A percentile compares a stretch with the other conserved stretches of the same genome.
Conservation (phyloP, 64 coral and sea anemone species). For the Stylophora pistillata region DNA sequence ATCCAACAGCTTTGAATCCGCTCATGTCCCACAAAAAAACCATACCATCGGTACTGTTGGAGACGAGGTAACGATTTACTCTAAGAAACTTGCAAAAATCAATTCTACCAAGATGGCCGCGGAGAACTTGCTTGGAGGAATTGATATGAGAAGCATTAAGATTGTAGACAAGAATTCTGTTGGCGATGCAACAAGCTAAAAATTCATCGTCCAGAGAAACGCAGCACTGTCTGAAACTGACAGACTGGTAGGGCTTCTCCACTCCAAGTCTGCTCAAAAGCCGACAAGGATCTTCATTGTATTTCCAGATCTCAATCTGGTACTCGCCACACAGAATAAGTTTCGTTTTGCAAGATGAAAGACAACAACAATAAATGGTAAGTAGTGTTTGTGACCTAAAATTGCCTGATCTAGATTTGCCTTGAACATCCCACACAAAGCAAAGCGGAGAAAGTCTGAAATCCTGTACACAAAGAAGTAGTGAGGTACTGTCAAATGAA, state of each 20-base stretch:
- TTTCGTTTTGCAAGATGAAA: not conserved
- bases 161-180: constrained; percentile 15
- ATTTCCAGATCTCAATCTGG: not conserved
- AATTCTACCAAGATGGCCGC: constrained; percentile 18
- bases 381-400: no score
- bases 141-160: not conserved
- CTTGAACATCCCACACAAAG: not conserved
- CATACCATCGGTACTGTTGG: constrained; percentile 16
- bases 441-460: not conserved
- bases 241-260: no score
- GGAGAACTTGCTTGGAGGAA: not conserved
- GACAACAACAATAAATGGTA: not conserved
- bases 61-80: constrained; percentile 27
- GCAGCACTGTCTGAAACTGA: not conserved
- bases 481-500: not conserved
- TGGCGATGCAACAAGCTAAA: constrained; percentile 40
- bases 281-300: not conserved
- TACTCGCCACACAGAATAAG: not conserved
- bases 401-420: no score
- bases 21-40: constrained; percentile 42
- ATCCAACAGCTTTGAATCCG: not conserved
- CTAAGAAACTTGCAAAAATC: constrained; percentile 47
- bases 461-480: not conserved
- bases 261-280: no score
- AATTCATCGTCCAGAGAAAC: not conserved